Conservation (phyloP, 2,113 vertebrate species). For the Eublepharis macularius region DNA sequence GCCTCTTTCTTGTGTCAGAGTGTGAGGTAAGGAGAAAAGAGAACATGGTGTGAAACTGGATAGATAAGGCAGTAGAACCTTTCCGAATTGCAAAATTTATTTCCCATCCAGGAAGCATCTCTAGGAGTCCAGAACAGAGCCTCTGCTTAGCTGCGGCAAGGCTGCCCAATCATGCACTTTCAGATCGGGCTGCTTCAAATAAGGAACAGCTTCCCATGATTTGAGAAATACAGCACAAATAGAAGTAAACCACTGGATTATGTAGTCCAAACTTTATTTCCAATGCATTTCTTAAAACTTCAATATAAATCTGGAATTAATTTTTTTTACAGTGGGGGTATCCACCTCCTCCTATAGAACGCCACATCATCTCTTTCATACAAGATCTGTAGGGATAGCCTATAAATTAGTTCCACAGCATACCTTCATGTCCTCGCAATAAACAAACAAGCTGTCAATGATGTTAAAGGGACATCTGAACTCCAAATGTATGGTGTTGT, state of each 20-base stretch:
- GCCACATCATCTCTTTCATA: fast-evolving
- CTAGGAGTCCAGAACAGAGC: too few species aligned
- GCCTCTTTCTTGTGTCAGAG: too few species aligned
- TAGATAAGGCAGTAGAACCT: too few species aligned
- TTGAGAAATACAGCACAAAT: background rate
- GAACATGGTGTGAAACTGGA: too few species aligned
- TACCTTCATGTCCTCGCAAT: fast-evolving
- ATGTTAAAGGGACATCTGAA: fast-evolving
- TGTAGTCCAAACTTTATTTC: slow-evolving; percentile 48
- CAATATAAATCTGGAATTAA: background rate
- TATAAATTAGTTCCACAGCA: fast-evolving
- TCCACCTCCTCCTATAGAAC: fast-evolving
- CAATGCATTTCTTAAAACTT: slow-evolving; percentile 44
- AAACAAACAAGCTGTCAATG: fast-evolving
- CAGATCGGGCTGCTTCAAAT: background rate
- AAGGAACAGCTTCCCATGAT: background rate
- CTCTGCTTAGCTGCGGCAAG: too few species aligned
- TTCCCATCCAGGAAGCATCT: too few species aligned
- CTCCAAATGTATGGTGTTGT: fast-evolving
- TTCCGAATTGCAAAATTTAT: too few species aligned
- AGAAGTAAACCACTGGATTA: background rate
- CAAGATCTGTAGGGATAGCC: background rate
- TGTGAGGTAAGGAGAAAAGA: too few species aligned
- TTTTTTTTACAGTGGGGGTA: background rate
- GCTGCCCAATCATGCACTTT: background rate